Base-by-base conservation (phyloP, 37 sponge, comb jelly and placozoan species). In the Amphimedon queenslandica region DNA sequence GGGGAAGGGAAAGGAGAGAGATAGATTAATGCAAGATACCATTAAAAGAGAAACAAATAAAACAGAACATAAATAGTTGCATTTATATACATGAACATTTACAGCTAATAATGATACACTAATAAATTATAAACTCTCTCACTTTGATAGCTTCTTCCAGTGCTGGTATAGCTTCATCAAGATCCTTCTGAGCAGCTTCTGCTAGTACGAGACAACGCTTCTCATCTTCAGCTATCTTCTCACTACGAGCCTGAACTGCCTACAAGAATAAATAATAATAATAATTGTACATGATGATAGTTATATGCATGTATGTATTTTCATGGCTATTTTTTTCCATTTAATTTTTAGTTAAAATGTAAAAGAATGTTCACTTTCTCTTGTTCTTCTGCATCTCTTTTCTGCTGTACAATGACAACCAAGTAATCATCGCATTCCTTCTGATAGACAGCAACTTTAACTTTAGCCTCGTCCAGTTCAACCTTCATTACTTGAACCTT, bases 401-500 rank as follows among this genome's bases (percentile, higher is more conserved):
- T 99, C 80, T 99, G 96, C 82, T 99, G 93, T 18, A 99, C 96
- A 27, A 99, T 89, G 69, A 92, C 82, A 37, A 99, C 89, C 29
- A 99, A 82, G 41, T 92, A 99, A 66, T 99, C 99, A 64, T 99
- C 99, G 39, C 99, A 99, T 73, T 99, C 80, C 79, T 99, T 99
- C 89, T 99, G 99, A 78, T 87, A 99, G 72, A 83, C 67, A 39
- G 89, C 91, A 37, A 99, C 95, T 57, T 95, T 92, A 21, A 76
- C 79, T 47, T 92, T 88, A 1, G 93, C 78, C 72, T 87, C 93
- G 57, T 95, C 92, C 76, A 99, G 80, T 64, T 99, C 99, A 27
- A 92, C 73, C 0, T 90, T 83, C 99, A 99, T 99, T 24, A 81
- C 87, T 58, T 99, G 92, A 23, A 99, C 99, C 42, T 99, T 99